phyloP scores from a whole-genome alignment of 2,113 vertebrate genomes.

The Platichthys flesus region DNA sequence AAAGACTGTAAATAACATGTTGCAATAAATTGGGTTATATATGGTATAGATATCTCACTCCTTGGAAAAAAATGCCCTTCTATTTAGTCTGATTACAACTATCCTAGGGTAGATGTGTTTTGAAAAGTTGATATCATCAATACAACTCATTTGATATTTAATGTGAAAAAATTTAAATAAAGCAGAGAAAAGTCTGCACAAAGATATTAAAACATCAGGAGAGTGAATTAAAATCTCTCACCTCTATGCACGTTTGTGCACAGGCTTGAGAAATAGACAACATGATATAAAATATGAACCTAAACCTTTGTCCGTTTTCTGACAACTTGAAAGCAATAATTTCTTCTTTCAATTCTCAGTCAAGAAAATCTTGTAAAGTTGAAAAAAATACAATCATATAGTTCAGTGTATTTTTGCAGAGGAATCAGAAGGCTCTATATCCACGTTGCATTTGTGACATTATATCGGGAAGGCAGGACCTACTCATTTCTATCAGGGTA shows the following conservation, averaged over 20 bases:
- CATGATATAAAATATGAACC: neutral
- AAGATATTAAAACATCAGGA: neutral
- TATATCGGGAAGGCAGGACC: neutral
- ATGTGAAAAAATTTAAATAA: too few species aligned
- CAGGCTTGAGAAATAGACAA: neutral
- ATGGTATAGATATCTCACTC: neutral
- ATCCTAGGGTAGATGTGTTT: too few species aligned
- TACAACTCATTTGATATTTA: neutral
- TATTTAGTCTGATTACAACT: neutral
- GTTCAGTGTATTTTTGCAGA: neutral
- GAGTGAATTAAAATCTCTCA: neutral
- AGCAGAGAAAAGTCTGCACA: neutral
- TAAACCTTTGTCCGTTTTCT: neutral
- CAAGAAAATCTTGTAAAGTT: neutral
- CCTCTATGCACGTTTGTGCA: slow-evolving; percentile 2
- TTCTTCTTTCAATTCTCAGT: neutral
- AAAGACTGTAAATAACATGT: neutral
- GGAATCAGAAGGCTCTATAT: neutral
- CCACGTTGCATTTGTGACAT: neutral
- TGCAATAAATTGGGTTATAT: neutral
- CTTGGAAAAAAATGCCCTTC: neutral
- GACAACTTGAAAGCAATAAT: too few species aligned
- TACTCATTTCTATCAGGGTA: neutral
- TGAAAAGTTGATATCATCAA: neutral
- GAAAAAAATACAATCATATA: neutral